phyloP scores from a whole-genome alignment of 2,888 invertebrate genomes.

The Plusia festucae region DNA sequence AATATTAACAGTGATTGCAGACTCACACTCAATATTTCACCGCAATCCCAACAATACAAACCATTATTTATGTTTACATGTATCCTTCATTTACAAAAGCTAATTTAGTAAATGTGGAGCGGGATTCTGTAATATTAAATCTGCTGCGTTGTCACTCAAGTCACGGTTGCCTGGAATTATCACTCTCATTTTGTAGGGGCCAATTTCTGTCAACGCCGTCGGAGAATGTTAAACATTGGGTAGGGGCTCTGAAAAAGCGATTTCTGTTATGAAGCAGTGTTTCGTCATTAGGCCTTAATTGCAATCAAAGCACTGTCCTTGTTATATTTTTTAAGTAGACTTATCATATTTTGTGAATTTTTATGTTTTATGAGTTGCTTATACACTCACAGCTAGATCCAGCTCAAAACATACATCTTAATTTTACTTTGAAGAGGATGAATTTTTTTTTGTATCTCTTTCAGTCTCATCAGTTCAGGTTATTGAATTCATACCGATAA shows the following conservation, averaged over 20 bases:
- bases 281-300: not conserved
- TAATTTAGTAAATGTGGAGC: conserved; percentile 50
- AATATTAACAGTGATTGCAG: not conserved
- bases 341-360: too few relatives aligned
- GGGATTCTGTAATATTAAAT: conserved; percentile 55
- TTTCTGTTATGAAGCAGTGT: not conserved
- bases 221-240: conserved; percentile 67
- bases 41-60: not conserved
- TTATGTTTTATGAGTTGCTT: too few relatives aligned
- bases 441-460: too few relatives aligned
- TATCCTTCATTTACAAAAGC: conserved; percentile 46
- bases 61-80: conserved; percentile 2
- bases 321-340: too few relatives aligned
- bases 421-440: too few relatives aligned
- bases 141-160: conserved; percentile 63
- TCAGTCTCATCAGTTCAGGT: too few relatives aligned
- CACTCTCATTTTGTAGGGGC: conserved; percentile 75
- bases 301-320: not conserved
- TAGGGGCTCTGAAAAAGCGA: conserved; percentile 55
- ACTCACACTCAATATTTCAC: conserved; percentile 1
- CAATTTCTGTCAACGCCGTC: conserved; percentile 76
- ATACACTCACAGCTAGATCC: too few relatives aligned
- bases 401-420: too few relatives aligned
- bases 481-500: too few relatives aligned
- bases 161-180: conserved; percentile 76